Conservation (phyloP, 2,888 invertebrate genomes). For the Acrocyrtus sp. region DNA sequence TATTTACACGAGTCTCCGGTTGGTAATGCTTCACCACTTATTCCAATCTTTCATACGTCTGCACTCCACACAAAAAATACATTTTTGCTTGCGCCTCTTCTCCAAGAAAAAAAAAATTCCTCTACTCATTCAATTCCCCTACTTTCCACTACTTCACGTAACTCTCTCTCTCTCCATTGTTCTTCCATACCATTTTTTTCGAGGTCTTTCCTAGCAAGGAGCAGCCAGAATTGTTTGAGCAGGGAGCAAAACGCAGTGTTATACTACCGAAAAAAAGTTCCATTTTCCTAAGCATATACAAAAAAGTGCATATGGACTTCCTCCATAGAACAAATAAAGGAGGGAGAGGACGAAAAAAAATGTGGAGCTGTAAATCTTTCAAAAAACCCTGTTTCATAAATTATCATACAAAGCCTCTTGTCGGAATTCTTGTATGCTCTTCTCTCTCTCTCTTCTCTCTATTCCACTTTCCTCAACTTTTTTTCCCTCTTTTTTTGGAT, state of each 20-base stretch:
- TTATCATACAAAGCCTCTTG: slow-evolving; percentile 62
- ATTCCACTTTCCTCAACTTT: too few relatives aligned
- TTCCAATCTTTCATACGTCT: slow-evolving; percentile 13
- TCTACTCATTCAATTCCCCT: slow-evolving; percentile 25
- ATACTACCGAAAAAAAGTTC: background rate
- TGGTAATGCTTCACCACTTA: slow-evolving; percentile 28
- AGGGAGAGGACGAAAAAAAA: slow-evolving; percentile 33
- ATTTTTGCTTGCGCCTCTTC: background rate
- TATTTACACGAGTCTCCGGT: slow-evolving; percentile 40
- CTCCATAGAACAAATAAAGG: slow-evolving; percentile 1
- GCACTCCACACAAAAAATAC: background rate
- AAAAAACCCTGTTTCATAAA: slow-evolving; percentile 62
- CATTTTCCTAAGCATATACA: background rate
- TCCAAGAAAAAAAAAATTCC: too few relatives aligned
- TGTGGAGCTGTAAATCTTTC: slow-evolving; percentile 61
- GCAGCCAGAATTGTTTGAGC: background rate
- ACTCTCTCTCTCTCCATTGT: background rate
- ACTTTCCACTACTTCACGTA: background rate
- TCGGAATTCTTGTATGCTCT: slow-evolving; percentile 52
- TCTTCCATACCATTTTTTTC: slow-evolving; percentile 7
- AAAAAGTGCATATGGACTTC: background rate
- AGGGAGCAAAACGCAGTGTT: background rate
- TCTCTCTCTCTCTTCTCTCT: too few relatives aligned
- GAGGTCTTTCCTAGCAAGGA: background rate
- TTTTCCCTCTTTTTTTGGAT: too few relatives aligned